A percentile compares a stretch with the other conserved stretches of the same genome.
Evolutionary conservation across 2,888 invertebrate genomes (phyloP).

Genomic region (Oxystoma pomonae): DNA sequence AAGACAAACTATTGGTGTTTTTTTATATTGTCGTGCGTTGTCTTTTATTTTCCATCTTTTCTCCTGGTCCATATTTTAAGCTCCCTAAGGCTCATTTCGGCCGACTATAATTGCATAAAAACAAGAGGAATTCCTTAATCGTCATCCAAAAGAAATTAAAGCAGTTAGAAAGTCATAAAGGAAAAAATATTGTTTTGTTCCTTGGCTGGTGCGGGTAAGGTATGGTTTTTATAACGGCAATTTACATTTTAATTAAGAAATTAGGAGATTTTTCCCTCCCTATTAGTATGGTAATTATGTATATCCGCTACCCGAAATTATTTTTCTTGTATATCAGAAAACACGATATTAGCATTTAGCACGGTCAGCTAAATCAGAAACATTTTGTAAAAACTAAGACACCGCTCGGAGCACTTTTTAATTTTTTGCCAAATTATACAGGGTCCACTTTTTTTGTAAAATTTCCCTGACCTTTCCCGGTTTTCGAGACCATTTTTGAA

Average conservation of each 20-base stretch:
- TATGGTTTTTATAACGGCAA: conserved; percentile 36
- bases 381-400: no score
- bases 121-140: conserved; percentile 31
- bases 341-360: no score
- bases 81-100: not conserved
- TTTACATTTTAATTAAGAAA: conserved; percentile 39
- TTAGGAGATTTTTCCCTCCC: conserved; percentile 32
- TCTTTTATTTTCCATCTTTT: no score
- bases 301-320: not conserved
- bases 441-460: no score
- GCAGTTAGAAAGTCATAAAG: conserved; percentile 39
- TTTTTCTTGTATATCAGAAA: not conserved
- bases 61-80: not conserved
- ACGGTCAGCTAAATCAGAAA: no score
- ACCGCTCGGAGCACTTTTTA: no score
- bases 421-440: no score
- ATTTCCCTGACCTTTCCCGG: no score
- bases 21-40: no score
- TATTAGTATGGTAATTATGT: conserved; percentile 33
- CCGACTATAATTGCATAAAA: not conserved
- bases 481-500: no score
- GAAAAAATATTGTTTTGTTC: conserved; percentile 36
- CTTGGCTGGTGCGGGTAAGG: conserved; percentile 22
- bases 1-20: no score
- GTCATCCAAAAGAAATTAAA: conserved; percentile 38